phyloP scores from a whole-genome alignment of 2,888 invertebrate genomes.

The Rhagonycha lutea region DNA sequence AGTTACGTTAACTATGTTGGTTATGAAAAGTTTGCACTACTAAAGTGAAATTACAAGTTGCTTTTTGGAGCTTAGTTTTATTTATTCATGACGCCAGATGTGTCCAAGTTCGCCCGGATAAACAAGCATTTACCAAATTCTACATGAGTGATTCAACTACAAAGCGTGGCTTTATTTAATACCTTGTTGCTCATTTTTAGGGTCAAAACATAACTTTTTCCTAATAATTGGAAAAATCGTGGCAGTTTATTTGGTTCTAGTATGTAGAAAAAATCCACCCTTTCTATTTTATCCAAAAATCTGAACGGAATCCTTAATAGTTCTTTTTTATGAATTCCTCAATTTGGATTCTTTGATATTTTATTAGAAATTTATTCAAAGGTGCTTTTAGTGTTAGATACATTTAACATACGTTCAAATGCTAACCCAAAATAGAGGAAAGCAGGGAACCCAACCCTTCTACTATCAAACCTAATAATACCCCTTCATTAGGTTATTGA shows the following conservation, averaged over 20 bases:
- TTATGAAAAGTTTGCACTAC: slow-evolving; percentile 8
- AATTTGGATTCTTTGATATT: neutral
- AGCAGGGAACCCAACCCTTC: slow-evolving; percentile 35
- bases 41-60: slow-evolving; percentile 6
- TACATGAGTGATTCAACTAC: slow-evolving; percentile 19
- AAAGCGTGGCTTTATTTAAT: neutral
- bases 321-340: neutral
- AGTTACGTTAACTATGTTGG: slow-evolving; percentile 5
- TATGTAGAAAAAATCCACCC: no score
- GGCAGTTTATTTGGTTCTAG: neutral
- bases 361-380: neutral
- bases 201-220: neutral
- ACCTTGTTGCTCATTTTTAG: neutral
- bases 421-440: slow-evolving; percentile 20
- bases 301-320: no score
- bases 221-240: neutral
- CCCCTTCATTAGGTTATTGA: slow-evolving; percentile 53
- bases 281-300: no score
- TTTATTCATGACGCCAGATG: slow-evolving; percentile 39
- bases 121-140: slow-evolving; percentile 37
- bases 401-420: slow-evolving; percentile 17
- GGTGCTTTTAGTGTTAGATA: neutral
- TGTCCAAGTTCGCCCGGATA: slow-evolving; percentile 34
- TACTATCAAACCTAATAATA: slow-evolving; percentile 45
- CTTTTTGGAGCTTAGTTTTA: slow-evolving; percentile 31